phyloP scores from a whole-genome alignment of 2,888 invertebrate genomes.

The Pristionchus japonicus region DNA sequence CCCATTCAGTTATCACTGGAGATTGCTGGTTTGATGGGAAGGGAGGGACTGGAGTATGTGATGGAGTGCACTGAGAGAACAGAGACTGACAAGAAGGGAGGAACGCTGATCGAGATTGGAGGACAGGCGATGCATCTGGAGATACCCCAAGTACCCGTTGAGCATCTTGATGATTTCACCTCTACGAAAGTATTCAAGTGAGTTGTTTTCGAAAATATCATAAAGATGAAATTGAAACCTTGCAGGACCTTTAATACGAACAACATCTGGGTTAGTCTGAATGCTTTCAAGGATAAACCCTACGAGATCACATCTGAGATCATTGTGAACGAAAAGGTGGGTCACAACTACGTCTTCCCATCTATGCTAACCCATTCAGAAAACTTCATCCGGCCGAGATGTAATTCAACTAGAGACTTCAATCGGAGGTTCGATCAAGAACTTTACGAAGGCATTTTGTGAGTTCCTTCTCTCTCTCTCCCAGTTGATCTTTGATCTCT shows the following conservation, averaged over 20 bases:
- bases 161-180: slow-evolving; percentile 95
- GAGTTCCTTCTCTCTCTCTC: slow-evolving; percentile 57
- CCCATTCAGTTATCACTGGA: neutral
- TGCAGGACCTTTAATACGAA: slow-evolving; percentile 95
- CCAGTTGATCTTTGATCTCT: neutral
- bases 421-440: slow-evolving; percentile 98
- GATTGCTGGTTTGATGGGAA: slow-evolving; percentile 28
- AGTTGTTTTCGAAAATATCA: neutral
- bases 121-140: slow-evolving; percentile 92
- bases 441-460: slow-evolving; percentile 92
- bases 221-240: too few species aligned
- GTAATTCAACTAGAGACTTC: slow-evolving; percentile 98
- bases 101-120: slow-evolving; percentile 95
- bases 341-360: neutral
- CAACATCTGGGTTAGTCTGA: slow-evolving; percentile 95
- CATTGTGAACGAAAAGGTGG: slow-evolving; percentile 92
- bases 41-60: slow-evolving; percentile 85
- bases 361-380: slow-evolving; percentile 51
- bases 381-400: slow-evolving; percentile 82
- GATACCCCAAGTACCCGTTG: slow-evolving; percentile 98
- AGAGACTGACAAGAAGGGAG: slow-evolving; percentile 97
- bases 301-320: slow-evolving; percentile 92
- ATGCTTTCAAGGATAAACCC: slow-evolving; percentile 88
- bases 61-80: slow-evolving; percentile 99
- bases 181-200: slow-evolving; percentile 95